phyloP scores from a whole-genome alignment of 92 coral and sea anemone genomes.

The Siderastrea radians region DNA sequence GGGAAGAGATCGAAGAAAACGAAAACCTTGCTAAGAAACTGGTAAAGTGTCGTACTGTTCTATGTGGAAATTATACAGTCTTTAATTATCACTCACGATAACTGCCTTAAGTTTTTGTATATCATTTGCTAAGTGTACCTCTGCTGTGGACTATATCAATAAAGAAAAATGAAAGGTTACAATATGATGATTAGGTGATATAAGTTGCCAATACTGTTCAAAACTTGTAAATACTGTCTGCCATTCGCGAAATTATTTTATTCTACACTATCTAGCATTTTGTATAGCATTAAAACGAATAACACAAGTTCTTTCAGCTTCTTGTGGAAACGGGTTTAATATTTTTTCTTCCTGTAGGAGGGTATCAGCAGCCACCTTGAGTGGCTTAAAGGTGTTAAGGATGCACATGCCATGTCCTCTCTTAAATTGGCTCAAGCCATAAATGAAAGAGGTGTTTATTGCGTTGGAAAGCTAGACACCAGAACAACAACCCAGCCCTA shows the following conservation, averaged over 20 bases:
- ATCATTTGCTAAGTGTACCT: no score
- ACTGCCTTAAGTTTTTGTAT: no score
- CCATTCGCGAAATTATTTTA: no score
- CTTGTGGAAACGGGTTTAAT: not conserved
- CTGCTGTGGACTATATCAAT: no score
- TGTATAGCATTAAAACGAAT: no score
- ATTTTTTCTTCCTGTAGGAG: not conserved
- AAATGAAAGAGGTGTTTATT: conserved; percentile 78
- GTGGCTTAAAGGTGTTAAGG: conserved; percentile 84
- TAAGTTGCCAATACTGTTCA: no score
- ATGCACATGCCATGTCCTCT: conserved; percentile 85
- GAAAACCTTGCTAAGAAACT: conserved; percentile 45
- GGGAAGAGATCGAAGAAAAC: conserved; percentile 63
- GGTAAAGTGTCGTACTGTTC: conserved; percentile 40
- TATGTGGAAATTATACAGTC: not conserved
- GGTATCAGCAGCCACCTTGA: conserved; percentile 68
- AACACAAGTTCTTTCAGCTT: no score
- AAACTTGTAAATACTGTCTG: no score
- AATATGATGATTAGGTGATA: no score
- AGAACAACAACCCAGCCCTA: conserved; percentile 5
- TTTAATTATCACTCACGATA: no score
- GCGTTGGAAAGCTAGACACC: conserved; percentile 47
- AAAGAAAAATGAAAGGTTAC: no score
- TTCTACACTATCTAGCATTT: no score
- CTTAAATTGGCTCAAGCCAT: conserved; percentile 82